Evolutionary conservation across 1,140 invertebrate species (phyloP), one percentile per base, ranked within the genome.

Genomic region (Euwallacea fornicatus): DNA sequence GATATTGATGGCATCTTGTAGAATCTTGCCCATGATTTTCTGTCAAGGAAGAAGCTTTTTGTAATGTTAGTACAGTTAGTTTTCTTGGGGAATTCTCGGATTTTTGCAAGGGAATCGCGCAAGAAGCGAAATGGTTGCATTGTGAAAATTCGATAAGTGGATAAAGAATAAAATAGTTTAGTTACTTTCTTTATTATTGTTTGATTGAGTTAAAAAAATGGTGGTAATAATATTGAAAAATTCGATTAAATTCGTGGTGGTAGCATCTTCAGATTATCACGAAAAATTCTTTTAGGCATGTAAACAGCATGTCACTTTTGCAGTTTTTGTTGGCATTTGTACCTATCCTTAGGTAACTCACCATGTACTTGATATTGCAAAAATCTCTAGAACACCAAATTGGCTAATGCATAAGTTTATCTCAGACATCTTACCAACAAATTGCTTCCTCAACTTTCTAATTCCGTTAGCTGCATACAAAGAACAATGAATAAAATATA

Each of bases 1-100:
- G 85, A 86, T 75, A 81, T 85, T 54, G 85, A 86, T 71, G 76
- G 83, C 0, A 80, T 85, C 73, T 80, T 86, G 72, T 86, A 84
- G 76, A 50, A 55, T 21, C 43, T 43, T 62, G 67, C 42, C 43
- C 73, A 78, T 79, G 78, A 73, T 77, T 78, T 79, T 78, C 77
- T 63, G 69, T 77, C 74, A 79, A 47, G 74, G 68, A 78, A 78
- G 67, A 41, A 46, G 47, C 59, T 61, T 69, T 44, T 43, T 60
- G 43, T 62, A 58, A 50, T 55, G 50, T 54, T 64, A 59, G 16
- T 66, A 61, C 3, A 41, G 13, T 42, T 59, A 33, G 21, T 33
- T 33, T 33, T 33, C 21, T 33, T 33, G 21, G 21, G 8, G 16
- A 59, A 54, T 15, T 46, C 73, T 79, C 78, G 78, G 74, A 78